phyloP scores from a whole-genome alignment of 2,888 invertebrate genomes.

The Diadegma fenestrale region DNA sequence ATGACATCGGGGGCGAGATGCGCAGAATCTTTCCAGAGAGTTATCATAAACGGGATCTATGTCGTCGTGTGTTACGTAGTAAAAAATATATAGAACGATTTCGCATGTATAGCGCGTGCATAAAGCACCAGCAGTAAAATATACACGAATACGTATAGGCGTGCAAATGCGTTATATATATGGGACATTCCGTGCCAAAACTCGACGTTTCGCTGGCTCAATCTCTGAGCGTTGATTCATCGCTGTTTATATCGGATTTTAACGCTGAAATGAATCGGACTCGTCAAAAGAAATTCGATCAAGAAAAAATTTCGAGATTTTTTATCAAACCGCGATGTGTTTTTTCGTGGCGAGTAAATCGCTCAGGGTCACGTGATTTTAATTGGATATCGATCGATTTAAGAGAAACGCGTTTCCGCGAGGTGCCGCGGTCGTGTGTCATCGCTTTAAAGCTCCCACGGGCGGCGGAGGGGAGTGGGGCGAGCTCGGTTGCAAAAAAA shows the following conservation, averaged over 20 bases:
- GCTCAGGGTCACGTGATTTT: not conserved
- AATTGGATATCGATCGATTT: not conserved
- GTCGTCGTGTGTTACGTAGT: conserved; percentile 61
- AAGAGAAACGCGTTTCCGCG: not conserved
- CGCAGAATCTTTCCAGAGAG: conserved; percentile 59
- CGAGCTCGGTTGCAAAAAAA: not conserved
- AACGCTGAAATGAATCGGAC: not conserved
- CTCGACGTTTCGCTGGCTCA: not conserved
- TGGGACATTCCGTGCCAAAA: conserved; percentile 4
- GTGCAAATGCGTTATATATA: not conserved
- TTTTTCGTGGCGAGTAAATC: too few species aligned
- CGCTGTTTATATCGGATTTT: not conserved
- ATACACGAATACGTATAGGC: not conserved
- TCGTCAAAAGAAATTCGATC: not conserved
- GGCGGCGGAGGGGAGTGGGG: not conserved
- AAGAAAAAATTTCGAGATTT: not conserved
- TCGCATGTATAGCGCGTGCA: not conserved
- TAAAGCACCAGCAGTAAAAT: conserved; percentile 5
- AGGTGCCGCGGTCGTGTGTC: not conserved
- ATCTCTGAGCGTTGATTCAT: not conserved
- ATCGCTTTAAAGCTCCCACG: conserved; percentile 1
- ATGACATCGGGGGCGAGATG: conserved; percentile 57
- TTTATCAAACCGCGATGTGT: not conserved
- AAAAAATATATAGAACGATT: conserved; percentile 37
- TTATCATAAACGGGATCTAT: conserved; percentile 34